These are phyloP conservation scores for Heliconius hortense DNA, from an alignment of 2,888 invertebrate genomes.

Conservation along the genomic window DNA sequence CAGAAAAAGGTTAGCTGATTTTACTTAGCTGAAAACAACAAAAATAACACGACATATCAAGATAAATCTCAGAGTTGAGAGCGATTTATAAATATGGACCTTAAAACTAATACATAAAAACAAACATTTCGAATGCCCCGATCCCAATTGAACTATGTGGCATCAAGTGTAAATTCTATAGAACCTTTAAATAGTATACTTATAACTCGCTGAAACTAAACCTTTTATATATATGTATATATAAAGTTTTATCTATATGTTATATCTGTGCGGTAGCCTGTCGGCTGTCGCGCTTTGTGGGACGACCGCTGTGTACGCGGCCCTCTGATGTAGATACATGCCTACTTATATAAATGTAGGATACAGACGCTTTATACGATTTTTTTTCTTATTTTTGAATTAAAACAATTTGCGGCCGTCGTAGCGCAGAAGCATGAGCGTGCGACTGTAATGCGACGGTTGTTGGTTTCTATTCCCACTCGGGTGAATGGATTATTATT, in stretches of 20 bases:
- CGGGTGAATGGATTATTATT: no score
- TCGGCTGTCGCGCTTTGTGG: slow-evolving; percentile 56
- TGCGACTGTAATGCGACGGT: no score
- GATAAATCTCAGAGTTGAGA: no score
- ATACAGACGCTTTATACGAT: background rate
- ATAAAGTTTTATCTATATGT: slow-evolving; percentile 38
- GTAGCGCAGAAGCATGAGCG: no score
- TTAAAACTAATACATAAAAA: no score
- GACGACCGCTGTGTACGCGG: slow-evolving; percentile 47
- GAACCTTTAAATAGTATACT: slow-evolving; percentile 3
- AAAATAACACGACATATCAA: no score
- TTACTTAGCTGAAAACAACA: no score
- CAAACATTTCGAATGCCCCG: no score
- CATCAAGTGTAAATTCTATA: background rate
- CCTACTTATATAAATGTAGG: background rate
- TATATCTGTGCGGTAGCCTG: slow-evolving; percentile 48
- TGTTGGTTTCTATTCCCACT: no score
- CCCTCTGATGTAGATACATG: slow-evolving; percentile 4
- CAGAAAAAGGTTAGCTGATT: no score
- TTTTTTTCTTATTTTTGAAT: background rate
- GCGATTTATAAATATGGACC: no score
- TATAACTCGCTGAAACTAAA: slow-evolving; percentile 20
- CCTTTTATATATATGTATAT: slow-evolving; percentile 30
- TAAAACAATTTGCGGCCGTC: no score
- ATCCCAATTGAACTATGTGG: background rate